phyloP scores from a whole-genome alignment of 92 coral and sea anemone species.

The Porites lobata region DNA sequence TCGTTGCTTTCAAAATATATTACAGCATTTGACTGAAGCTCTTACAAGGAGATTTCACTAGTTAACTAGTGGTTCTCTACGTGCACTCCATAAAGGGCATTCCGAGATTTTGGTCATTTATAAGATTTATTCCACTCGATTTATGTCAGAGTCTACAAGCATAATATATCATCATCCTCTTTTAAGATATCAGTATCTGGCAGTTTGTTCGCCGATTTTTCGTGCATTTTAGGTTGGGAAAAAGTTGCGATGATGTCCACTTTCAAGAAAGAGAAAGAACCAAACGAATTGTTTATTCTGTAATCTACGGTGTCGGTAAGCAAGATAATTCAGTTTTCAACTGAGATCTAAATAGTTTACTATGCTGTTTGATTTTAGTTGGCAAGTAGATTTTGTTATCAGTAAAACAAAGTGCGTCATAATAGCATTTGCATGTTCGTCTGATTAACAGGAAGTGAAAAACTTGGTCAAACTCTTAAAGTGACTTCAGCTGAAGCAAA shows the following conservation, averaged over 20 bases:
- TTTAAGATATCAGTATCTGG: too few species aligned
- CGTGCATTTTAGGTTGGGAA: constrained; percentile 72
- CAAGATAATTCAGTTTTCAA: neutral
- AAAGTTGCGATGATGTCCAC: constrained; percentile 66
- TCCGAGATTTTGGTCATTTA: too few species aligned
- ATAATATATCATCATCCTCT: too few species aligned
- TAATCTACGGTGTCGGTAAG: constrained; percentile 97
- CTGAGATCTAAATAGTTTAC: neutral
- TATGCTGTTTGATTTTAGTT: neutral
- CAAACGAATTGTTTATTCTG: constrained; percentile 93
- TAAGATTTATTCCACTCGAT: too few species aligned
- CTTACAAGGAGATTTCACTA: too few species aligned
- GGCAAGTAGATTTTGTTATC: too few species aligned
- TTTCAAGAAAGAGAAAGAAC: constrained; percentile 90
- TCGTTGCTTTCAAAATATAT: too few species aligned
- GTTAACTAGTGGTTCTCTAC: too few species aligned
- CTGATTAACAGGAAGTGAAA: constrained; percentile 77
- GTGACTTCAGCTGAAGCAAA: constrained; percentile 86
- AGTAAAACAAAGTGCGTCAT: neutral
- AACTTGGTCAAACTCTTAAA: constrained; percentile 89
- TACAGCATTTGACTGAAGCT: too few species aligned
- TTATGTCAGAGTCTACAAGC: too few species aligned
- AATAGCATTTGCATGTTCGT: neutral
- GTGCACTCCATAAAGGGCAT: too few species aligned
- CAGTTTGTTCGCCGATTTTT: neutral